Evolutionary conservation across 2,797 vertebrate genomes (phyloP).

Genomic region (Petrocephalus schoutedeni): DNA sequence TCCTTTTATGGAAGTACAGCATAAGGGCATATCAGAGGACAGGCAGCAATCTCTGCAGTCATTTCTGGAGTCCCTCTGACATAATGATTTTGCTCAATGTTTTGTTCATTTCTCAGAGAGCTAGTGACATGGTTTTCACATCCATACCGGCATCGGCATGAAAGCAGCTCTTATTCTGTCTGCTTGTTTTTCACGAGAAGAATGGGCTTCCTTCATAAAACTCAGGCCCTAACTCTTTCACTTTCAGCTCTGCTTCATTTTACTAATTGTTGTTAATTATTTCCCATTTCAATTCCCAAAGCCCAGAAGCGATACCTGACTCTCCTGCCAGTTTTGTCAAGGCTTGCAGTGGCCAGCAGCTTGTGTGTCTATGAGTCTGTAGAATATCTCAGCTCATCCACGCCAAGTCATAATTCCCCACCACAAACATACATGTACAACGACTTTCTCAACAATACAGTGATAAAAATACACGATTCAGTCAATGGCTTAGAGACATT

Average conservation of each 20-base stretch:
- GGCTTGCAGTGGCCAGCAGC: not conserved
- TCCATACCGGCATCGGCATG: not conserved
- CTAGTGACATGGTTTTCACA: not conserved
- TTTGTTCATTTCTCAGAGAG: not conserved
- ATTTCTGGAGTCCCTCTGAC: not conserved
- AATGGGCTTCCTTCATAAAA: not conserved
- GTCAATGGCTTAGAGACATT: not conserved
- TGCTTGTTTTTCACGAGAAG: not conserved
- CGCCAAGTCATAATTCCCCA: not conserved
- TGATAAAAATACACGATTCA: conserved; percentile 24
- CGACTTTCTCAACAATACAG: not conserved
- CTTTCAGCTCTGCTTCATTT: not conserved
- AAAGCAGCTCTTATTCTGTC: not conserved
- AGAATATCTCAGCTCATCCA: not conserved
- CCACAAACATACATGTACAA: not conserved
- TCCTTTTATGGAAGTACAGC: not conserved
- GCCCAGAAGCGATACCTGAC: not conserved
- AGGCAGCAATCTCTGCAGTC: not conserved
- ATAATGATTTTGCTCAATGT: not conserved
- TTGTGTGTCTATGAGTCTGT: not conserved
- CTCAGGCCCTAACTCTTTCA: not conserved
- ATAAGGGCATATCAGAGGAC: not conserved
- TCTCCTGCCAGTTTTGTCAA: not conserved
- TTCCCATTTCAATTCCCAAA: not conserved
- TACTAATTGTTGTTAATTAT: not conserved